phyloP scores from a whole-genome alignment of 2,113 vertebrate species.

The Beaufortia kweichowensis region DNA sequence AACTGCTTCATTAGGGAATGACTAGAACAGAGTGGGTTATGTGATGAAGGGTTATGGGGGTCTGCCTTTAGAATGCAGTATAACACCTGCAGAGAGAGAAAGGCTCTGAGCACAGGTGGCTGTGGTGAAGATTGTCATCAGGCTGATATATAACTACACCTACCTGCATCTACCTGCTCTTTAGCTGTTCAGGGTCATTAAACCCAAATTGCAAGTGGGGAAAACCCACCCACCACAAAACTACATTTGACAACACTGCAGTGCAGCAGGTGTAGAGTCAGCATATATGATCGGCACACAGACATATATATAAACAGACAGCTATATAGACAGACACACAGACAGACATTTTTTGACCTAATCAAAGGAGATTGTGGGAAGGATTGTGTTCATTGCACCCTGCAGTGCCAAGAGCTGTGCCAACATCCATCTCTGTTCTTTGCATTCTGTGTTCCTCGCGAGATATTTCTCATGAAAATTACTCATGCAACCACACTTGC shows the following conservation, averaged over 20 bases:
- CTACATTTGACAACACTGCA: constrained; percentile 1
- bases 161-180: constrained; percentile 10
- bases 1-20: background rate
- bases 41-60: background rate
- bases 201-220: constrained; percentile 6
- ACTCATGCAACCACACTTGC: constrained; percentile 27
- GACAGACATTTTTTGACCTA: background rate
- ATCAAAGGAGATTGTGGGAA: background rate
- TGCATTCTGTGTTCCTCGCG: background rate
- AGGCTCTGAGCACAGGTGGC: background rate
- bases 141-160: constrained; percentile 22
- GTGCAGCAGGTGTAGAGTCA: constrained; percentile 28
- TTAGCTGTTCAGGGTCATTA: constrained; percentile 34
- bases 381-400: background rate
- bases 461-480: constrained; percentile 33
- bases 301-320: background rate
- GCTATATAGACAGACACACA: background rate
- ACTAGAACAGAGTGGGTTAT: background rate
- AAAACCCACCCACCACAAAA: constrained; percentile 30
- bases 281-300: background rate
- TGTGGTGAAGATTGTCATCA: constrained; percentile 14
- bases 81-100: constrained; percentile 10
- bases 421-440: constrained; percentile 25
- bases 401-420: background rate
- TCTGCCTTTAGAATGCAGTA: background rate